A percentile compares a stretch with the other conserved stretches of the same genome.
phyloP scores from a whole-genome alignment of 2,113 vertebrate species.

The Tauraco erythrolophus region DNA sequence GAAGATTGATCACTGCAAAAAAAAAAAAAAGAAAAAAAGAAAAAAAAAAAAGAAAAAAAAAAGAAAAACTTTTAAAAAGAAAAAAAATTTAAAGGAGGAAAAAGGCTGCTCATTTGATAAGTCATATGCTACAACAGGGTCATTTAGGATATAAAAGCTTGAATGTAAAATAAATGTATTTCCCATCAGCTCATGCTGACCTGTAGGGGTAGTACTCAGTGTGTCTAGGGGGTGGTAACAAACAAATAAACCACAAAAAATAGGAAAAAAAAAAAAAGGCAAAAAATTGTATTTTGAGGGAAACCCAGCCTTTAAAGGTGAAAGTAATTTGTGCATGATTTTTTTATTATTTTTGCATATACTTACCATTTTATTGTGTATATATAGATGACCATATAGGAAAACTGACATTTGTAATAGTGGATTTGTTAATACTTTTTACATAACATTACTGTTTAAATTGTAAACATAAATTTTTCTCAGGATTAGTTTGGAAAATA shows the following conservation, averaged over 20 bases:
- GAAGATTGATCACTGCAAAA: constrained; percentile 79
- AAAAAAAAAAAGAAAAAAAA: not conserved
- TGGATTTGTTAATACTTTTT: constrained; percentile 89
- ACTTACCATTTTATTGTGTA: constrained; percentile 86
- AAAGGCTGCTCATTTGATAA: constrained; percentile 79
- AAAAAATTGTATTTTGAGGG: constrained; percentile 70
- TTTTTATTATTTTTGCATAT: constrained; percentile 84
- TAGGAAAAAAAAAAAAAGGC: constrained; percentile 46
- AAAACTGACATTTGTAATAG: constrained; percentile 86
- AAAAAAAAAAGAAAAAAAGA: not conserved
- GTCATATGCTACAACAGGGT: constrained; percentile 82
- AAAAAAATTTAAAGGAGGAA: constrained; percentile 12
- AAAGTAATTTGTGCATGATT: constrained; percentile 81
- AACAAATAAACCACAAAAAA: constrained; percentile 64
- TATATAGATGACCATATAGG: constrained; percentile 82
- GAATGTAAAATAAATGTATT: constrained; percentile 83
- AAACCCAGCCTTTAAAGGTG: constrained; percentile 77
- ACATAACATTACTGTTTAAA: constrained; percentile 85
- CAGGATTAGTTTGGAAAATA: constrained; percentile 80
- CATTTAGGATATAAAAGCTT: constrained; percentile 82
- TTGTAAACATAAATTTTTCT: constrained; percentile 82
- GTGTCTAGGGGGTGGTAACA: constrained; percentile 74
- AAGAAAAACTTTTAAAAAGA: not conserved
- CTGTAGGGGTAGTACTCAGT: constrained; percentile 77
- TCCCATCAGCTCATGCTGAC: constrained; percentile 81